These are phyloP conservation scores for Phyllotreta cruciferae DNA, from an alignment of 2,888 invertebrate species.

Conservation along the genomic window DNA sequence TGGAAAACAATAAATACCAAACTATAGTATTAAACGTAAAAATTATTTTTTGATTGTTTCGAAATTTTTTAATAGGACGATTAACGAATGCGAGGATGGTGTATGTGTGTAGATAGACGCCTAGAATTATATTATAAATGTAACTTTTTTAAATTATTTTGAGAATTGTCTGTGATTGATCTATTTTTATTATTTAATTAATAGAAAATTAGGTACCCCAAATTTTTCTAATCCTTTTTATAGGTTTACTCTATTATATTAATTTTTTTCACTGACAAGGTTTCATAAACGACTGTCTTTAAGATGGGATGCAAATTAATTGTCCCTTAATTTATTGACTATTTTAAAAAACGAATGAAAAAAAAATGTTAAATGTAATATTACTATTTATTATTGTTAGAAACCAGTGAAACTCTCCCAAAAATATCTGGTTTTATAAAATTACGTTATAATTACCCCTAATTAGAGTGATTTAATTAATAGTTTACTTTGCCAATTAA, in stretches of 20 bases:
- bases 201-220: conserved; percentile 49
- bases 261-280: conserved; percentile 33
- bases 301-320: conserved; percentile 13
- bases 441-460: too few species aligned
- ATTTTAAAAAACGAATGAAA: too few species aligned
- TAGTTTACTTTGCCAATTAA: too few species aligned
- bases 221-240: conserved; percentile 42
- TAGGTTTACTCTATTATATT: conserved; percentile 8
- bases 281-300: conserved; percentile 32
- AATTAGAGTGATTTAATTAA: too few species aligned
- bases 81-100: conserved; percentile 29
- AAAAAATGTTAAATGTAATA: conserved; percentile 3
- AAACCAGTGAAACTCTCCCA: conserved; percentile 19
- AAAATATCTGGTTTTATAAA: neutral
- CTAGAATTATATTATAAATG: conserved; percentile 47
- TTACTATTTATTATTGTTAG: conserved; percentile 9
- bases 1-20: too few species aligned
- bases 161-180: conserved; percentile 62
- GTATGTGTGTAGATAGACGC: conserved; percentile 50
- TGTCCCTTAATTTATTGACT: too few species aligned
- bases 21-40: neutral
- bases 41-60: conserved; percentile 7
- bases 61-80: conserved; percentile 16
- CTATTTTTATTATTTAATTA: conserved; percentile 59
- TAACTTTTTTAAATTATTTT: conserved; percentile 59